phyloP scores from a whole-genome alignment of 2,797 vertebrate genomes.

The Lagorchestes hirsutus region DNA sequence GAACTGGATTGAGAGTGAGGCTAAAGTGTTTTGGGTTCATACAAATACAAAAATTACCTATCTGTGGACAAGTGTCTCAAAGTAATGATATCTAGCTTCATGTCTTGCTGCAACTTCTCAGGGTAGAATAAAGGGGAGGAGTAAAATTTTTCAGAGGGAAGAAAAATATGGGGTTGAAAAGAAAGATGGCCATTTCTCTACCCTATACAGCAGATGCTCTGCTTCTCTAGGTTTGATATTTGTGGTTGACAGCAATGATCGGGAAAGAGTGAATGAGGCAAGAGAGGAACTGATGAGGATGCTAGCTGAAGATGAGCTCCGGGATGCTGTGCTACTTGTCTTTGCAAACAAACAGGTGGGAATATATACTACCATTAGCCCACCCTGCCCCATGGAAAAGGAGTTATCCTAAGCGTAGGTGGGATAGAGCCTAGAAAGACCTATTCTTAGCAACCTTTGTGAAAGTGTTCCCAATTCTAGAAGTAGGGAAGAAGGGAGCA shows the following conservation, averaged over 20 bases:
- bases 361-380: background rate
- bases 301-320: conserved; percentile 96
- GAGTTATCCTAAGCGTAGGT: background rate
- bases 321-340: conserved; percentile 96
- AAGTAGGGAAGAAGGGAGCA: conserved; percentile 3
- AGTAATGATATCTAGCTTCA: background rate
- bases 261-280: conserved; percentile 96
- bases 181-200: conserved; percentile 1
- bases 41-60: background rate
- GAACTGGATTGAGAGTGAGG: background rate
- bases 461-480: background rate
- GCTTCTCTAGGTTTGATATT: conserved; percentile 92
- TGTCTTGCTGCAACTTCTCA: background rate
- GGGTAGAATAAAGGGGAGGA: conserved; percentile 10
- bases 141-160: conserved; percentile 25
- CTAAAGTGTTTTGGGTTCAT: background rate
- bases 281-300: conserved; percentile 98
- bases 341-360: conserved; percentile 98
- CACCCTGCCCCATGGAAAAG: background rate
- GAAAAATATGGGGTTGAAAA: background rate
- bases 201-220: conserved; percentile 53
- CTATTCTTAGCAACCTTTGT: background rate
- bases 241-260: conserved; percentile 97
- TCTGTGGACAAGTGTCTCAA: background rate
- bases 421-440: background rate